Conservation (phyloP, 2,113 vertebrate species). For the Fulmarus glacialis region DNA sequence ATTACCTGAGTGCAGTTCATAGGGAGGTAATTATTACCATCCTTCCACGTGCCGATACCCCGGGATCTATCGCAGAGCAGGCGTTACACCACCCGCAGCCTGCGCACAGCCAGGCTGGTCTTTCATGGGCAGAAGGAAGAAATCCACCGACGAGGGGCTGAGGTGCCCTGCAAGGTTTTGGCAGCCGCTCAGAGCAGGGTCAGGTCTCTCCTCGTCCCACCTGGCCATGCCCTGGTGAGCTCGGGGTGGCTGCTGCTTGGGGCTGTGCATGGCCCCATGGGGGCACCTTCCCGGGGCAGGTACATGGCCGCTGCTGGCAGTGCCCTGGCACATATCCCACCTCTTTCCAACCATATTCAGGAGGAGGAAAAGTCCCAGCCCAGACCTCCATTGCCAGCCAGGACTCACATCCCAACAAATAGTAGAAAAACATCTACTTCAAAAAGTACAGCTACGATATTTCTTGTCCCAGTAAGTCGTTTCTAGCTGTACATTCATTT, state of each 20-base stretch:
- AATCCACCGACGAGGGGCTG: accelerated
- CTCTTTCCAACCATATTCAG: background rate
- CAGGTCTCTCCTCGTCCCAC: accelerated
- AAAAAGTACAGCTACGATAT: background rate
- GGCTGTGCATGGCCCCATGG: background rate
- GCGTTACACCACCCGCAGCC: background rate
- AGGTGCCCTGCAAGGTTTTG: background rate
- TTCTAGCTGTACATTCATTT: background rate
- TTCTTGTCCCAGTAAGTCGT: background rate
- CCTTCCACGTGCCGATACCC: accelerated
- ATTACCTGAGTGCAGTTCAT: background rate
- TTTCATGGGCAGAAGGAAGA: background rate
- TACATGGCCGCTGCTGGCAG: accelerated
- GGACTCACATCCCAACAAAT: background rate
- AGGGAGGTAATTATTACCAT: background rate
- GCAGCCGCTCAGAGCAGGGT: background rate
- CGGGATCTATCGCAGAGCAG: accelerated
- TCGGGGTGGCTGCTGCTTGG: background rate
- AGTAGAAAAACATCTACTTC: background rate
- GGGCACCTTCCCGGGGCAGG: background rate
- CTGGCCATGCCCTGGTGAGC: background rate
- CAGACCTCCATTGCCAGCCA: background rate
- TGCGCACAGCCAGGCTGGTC: background rate
- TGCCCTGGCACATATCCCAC: background rate
- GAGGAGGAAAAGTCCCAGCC: background rate